Evolutionary conservation across 2,113 vertebrate genomes (phyloP).

Genomic region (Ailurus styani): DNA sequence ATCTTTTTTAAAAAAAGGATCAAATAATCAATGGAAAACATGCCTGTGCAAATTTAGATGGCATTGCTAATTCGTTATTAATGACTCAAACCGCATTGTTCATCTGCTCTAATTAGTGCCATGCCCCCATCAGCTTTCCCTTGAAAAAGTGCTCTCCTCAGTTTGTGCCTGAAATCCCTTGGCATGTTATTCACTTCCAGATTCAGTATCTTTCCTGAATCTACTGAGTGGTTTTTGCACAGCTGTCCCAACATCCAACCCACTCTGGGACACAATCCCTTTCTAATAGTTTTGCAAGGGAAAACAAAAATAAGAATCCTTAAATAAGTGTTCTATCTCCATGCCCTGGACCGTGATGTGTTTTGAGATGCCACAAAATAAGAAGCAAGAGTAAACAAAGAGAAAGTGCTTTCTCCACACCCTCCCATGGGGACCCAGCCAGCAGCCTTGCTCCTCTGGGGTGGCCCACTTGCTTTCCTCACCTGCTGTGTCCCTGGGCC

Average conservation of each 20-base stretch:
- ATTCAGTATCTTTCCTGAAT: not conserved
- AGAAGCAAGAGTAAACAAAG: not conserved
- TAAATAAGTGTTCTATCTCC: not conserved
- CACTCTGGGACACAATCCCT: not conserved
- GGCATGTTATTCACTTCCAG: not conserved
- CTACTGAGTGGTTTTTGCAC: not conserved
- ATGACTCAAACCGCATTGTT: not conserved
- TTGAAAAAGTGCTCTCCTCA: not conserved
- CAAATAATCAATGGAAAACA: not conserved
- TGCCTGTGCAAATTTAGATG: not conserved
- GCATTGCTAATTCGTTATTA: not conserved
- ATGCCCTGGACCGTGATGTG: not conserved
- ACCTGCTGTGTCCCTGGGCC: too few relatives aligned
- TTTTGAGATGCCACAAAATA: not conserved
- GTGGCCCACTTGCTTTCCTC: not conserved
- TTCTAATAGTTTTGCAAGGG: not conserved
- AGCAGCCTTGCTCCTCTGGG: not conserved
- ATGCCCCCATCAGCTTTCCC: not conserved
- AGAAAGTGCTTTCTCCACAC: not conserved
- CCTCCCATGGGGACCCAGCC: not conserved
- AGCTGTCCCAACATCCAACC: not conserved
- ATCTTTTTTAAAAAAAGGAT: too few relatives aligned
- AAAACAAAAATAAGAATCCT: not conserved
- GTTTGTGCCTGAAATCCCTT: slow-evolving; percentile 1
- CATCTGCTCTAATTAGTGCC: not conserved